A percentile compares a stretch with the other conserved stretches of the same genome.
phyloP scores from a whole-genome alignment of 2,113 vertebrate genomes.

The Dicrurus megarhynchus region DNA sequence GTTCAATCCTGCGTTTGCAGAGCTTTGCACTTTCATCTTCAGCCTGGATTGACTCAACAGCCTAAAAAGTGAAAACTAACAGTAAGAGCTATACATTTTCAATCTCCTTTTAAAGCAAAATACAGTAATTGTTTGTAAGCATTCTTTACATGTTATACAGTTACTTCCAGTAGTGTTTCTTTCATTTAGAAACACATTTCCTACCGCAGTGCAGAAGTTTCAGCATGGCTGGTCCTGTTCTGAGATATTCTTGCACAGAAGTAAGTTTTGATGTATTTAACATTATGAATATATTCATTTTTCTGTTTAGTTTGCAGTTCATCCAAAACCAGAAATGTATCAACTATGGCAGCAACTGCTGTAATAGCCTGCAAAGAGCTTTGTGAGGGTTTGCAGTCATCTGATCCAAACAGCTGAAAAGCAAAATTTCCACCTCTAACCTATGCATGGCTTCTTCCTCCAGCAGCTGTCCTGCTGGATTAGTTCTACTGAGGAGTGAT shows the following conservation, averaged over 20 bases:
- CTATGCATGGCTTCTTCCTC: not conserved
- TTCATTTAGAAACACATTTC: not conserved
- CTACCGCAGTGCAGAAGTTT: not conserved
- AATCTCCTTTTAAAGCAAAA: not conserved
- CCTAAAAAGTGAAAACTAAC: slow-evolving; percentile 65
- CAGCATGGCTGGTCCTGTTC: not conserved
- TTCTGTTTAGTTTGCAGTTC: not conserved
- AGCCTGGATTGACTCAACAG: slow-evolving; percentile 96
- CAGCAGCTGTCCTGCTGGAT: slow-evolving; percentile 5
- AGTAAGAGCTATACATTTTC: not conserved
- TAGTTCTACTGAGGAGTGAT: not conserved
- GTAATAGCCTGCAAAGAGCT: not conserved
- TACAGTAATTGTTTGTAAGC: not conserved
- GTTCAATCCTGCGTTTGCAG: slow-evolving; percentile 95
- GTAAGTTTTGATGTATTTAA: not conserved
- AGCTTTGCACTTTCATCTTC: slow-evolving; percentile 97
- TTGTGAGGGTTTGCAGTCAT: not conserved
- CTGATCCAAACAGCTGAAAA: not conserved
- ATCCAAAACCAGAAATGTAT: rapidly evolving
- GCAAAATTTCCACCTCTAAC: not conserved
- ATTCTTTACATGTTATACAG: not conserved
- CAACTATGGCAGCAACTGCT: not conserved
- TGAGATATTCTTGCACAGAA: not conserved
- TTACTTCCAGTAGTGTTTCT: not conserved
- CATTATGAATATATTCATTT: not conserved